Evolutionary conservation across 2,888 invertebrate species (phyloP), one percentile per base, ranked within the genome.

Genomic region (Theretra japonica): DNA sequence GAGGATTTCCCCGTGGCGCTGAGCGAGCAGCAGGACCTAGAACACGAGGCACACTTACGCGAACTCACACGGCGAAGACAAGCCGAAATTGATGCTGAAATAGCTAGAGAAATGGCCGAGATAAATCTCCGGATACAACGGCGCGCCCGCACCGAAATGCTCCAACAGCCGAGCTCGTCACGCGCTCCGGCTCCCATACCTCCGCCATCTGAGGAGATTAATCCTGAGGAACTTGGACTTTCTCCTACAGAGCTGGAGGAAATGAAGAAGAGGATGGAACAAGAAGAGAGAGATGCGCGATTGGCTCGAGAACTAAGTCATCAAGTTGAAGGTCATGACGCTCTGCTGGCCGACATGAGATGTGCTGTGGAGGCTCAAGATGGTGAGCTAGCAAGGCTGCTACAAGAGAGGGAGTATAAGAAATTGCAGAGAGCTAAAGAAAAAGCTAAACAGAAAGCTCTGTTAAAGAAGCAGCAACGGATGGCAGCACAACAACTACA

Each of bases 311-410:
- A 94, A 75, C 73, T 94, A 30, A 93, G 92, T 72, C 88, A 90
- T 73, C 87, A 90, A 73, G 88, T 82, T n/a, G 89, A 90, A 69
- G 91, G 86, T 56, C 87, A 88, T 69, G 94, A 93, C 77, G 87
- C 87, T 11, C 76, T 94, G 17, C 75, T 94, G 30, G 90, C 93
- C 11, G 94, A 94, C 72, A 94, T 94, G 94, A 88, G 88, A 74
- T 93, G 89, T 82, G 94, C 94, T 2, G 94, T 94, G 6, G 94
- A 94, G 77, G 94, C 92, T n/a, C 94, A 94, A 70, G 94, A 94
- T 74, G 87, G 92, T 57, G 94, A 94, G 74, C 84, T 94, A 0
- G 94, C 94, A 0, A 80, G 94, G 57, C 78, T 94, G 68, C 85
- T 94, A 4, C 94, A 94, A 75, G 94, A 94, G 72, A 80, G 94